Conservation (phyloP, 2,113 vertebrate genomes). For the Saguinus midas region DNA sequence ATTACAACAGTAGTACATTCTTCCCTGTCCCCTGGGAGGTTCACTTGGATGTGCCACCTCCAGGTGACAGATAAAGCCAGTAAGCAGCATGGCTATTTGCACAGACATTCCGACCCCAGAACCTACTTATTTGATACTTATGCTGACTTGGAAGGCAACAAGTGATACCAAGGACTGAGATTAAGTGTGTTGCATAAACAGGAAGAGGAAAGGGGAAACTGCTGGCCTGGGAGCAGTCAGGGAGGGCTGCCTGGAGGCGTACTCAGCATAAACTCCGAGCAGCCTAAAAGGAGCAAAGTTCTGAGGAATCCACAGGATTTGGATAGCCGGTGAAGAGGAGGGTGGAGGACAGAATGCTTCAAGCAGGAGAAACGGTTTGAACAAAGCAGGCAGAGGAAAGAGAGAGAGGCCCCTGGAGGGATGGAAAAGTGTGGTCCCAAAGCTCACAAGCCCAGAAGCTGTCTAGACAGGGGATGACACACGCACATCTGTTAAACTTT, state of each 20-base stretch:
- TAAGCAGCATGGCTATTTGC: too few relatives aligned
- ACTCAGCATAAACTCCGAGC: neutral
- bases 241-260: slow-evolving; percentile 15
- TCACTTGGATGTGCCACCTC: neutral
- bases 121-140: neutral
- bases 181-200: neutral
- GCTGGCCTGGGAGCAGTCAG: neutral
- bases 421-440: neutral
- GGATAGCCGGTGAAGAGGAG: neutral
- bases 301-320: neutral
- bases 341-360: neutral
- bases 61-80: accelerated
- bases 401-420: neutral
- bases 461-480: slow-evolving; percentile 42
- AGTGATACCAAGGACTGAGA: neutral
- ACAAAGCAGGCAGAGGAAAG: neutral
- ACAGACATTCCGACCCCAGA: neutral
- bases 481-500: neutral
- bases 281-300: neutral
- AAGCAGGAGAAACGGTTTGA: neutral
- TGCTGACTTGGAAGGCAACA: neutral
- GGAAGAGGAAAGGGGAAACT: neutral
- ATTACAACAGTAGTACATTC: neutral
- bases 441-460: neutral
- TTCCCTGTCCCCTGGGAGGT: neutral